Evolutionary conservation across 2,113 vertebrate species (phyloP).

Genomic region (Sminthopsis crassicaudata): DNA sequence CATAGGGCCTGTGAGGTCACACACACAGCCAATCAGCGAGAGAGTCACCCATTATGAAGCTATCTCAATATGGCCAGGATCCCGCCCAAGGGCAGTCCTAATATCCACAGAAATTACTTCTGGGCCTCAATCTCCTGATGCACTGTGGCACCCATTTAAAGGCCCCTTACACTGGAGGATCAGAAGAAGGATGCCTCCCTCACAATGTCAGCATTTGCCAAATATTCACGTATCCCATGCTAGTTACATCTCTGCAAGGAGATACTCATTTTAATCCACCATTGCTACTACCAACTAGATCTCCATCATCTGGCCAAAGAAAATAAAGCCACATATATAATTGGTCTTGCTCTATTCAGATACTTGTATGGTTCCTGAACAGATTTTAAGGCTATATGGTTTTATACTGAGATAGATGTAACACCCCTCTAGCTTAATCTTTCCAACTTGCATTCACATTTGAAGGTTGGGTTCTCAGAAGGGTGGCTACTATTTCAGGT

Average conservation of each 20-base stretch:
- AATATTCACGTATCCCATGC: background rate
- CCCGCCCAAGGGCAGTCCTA: too few species aligned
- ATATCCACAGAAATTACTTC: too few species aligned
- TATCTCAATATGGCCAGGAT: too few species aligned
- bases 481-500: background rate
- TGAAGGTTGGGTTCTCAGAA: background rate
- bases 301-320: background rate
- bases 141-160: too few species aligned
- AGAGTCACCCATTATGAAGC: too few species aligned
- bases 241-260: background rate
- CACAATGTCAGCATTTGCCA: background rate
- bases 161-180: too few species aligned
- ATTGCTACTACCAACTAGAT: background rate
- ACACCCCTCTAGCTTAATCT: background rate
- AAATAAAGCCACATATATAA: background rate
- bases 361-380: background rate
- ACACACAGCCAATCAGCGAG: too few species aligned
- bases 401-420: background rate
- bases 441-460: background rate
- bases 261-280: background rate
- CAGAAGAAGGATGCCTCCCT: background rate
- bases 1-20: too few species aligned
- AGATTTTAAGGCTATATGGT: background rate
- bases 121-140: too few species aligned
- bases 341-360: background rate